phyloP scores from a whole-genome alignment of 2,113 vertebrate genomes.

The Brachyistius frenatus region DNA sequence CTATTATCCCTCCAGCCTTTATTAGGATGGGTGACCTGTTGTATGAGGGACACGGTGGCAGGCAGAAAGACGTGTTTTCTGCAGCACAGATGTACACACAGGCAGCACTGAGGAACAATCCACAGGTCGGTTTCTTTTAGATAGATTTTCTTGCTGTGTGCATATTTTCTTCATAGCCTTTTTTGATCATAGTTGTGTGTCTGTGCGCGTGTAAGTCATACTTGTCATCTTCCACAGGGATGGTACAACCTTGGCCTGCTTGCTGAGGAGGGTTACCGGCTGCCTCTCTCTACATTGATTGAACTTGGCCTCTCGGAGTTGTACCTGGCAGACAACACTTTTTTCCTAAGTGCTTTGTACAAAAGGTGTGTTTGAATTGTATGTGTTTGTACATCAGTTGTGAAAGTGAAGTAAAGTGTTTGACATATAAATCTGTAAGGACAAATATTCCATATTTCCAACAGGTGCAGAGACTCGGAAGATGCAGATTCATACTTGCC shows the following conservation, averaged over 20 bases:
- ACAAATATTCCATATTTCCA: neutral
- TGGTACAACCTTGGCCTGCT: slow-evolving; percentile 86
- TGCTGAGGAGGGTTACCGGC: slow-evolving; percentile 78
- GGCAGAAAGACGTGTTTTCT: slow-evolving; percentile 68
- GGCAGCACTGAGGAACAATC: slow-evolving; percentile 80
- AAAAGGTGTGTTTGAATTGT: slow-evolving; percentile 67
- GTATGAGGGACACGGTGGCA: slow-evolving; percentile 58
- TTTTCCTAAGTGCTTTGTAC: slow-evolving; percentile 77
- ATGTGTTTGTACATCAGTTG: neutral
- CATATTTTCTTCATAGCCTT: neutral
- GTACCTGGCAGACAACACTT: slow-evolving; percentile 65
- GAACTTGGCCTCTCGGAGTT: slow-evolving; percentile 79
- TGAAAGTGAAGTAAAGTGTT: neutral
- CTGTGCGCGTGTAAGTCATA: neutral
- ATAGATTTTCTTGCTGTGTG: neutral
- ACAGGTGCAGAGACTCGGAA: slow-evolving; percentile 84
- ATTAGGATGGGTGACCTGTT: slow-evolving; percentile 85
- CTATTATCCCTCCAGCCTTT: slow-evolving; percentile 72
- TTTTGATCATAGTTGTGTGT: neutral
- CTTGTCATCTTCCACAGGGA: slow-evolving; percentile 72
- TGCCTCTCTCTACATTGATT: slow-evolving; percentile 71
- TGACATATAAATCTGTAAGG: neutral
- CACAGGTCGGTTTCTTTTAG: slow-evolving; percentile 78
- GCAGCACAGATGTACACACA: slow-evolving; percentile 84
- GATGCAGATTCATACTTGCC: slow-evolving; percentile 82